Base-by-base conservation (phyloP, 2,113 vertebrate species). In the Noturus placidus region DNA sequence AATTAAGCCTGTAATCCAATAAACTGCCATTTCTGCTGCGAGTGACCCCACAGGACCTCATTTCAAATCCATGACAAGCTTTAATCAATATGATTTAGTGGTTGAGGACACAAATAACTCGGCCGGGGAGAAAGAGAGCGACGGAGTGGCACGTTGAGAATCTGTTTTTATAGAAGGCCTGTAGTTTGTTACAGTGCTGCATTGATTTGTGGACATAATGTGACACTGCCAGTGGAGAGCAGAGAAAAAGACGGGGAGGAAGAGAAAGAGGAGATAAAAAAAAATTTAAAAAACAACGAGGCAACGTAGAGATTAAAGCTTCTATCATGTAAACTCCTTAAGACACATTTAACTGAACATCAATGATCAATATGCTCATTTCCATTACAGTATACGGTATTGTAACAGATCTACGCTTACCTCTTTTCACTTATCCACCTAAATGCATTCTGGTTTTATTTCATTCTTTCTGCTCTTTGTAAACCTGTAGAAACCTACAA, bases 161-260 rank as follows among this genome's bases (percentile, higher is more conserved):
- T 78, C 59, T 87, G 94, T 20, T 97, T 97, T 96, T 95, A 54
- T 94, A 96, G 96, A 95, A 93, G 93, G 88, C 93, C 92, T 92
- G 95, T 89, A 92, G 93, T 96, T 97, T 95, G 93, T 93, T 95
- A 96, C 95, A 95, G 94, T 95, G 94, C 69, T 92, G 93, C 95
- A 97, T 96, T 96, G 96, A 97, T 97, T 97, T 96, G 74, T 91
- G 94, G 94, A 95, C 94, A 95, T 95, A 94, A 94, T 95, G 93
- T 95, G 94, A 95, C 95, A 76, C 93, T 90, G 92, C 90, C 92
- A 92, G 92, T 95, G 94, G 94, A 95, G 93, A 93, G 95, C 90
- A 42, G 52, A 76, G 72, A 78, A 42, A 59, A 22, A 69, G 42
- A 50, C 4, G 13, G 33, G 17, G 38, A 54, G 30, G 20, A 17